Evolutionary conservation across 92 coral and sea anemone genomes (phyloP).

Genomic region (Actinostola sp.): DNA sequence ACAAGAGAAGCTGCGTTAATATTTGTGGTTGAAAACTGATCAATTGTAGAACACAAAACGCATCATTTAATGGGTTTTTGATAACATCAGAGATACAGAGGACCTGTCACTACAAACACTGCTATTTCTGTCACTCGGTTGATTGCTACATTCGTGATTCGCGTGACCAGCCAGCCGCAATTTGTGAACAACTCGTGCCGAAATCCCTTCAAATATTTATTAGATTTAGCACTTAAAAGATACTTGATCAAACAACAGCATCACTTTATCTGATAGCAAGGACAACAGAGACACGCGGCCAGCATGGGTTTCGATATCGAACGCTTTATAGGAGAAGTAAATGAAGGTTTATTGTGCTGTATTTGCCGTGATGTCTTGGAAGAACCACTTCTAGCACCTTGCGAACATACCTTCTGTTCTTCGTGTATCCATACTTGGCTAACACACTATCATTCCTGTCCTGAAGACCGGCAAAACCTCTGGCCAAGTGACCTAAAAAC

Average conservation of each 20-base stretch:
- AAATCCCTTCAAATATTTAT: not conserved
- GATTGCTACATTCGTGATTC: not conserved
- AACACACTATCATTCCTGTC: constrained; percentile 84
- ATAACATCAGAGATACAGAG: too few relatives aligned
- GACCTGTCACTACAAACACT: too few relatives aligned
- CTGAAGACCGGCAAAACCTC: constrained; percentile 79
- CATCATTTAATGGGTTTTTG: too few relatives aligned
- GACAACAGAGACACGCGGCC: too few relatives aligned
- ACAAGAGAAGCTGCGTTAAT: too few relatives aligned
- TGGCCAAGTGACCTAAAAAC: constrained; percentile 92
- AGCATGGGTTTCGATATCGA: constrained; percentile 88
- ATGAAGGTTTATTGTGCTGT: constrained; percentile 83
- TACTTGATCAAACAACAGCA: not conserved
- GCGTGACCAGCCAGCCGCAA: not conserved
- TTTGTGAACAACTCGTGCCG: not conserved
- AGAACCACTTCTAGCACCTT: constrained; percentile 85
- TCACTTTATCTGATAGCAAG: constrained; percentile 1
- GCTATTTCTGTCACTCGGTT: too few relatives aligned
- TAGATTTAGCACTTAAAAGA: constrained; percentile 8
- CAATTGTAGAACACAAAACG: too few relatives aligned
- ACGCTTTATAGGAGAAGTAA: constrained; percentile 77
- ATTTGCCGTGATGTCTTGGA: constrained; percentile 88
- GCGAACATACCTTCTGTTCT: constrained; percentile 90
- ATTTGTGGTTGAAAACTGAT: too few relatives aligned
- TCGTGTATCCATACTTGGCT: constrained; percentile 81